A percentile compares a stretch with the other conserved stretches of the same genome.
Evolutionary conservation across 1,140 invertebrate genomes (phyloP).

Genomic region (Platorchestia sp.): DNA sequence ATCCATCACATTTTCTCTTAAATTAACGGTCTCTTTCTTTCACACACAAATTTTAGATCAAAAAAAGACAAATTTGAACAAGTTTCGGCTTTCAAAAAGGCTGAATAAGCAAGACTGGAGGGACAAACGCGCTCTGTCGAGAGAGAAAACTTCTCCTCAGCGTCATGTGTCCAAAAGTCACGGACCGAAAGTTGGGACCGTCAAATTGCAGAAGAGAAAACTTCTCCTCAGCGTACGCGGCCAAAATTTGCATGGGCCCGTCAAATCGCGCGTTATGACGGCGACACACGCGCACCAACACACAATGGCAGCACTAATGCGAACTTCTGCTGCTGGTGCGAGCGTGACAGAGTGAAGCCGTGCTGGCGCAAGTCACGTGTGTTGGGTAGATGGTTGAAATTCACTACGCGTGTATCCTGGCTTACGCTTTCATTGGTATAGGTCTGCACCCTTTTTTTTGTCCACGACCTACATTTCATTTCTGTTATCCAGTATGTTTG

Average conservation of each 20-base stretch:
- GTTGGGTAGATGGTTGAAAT: not conserved
- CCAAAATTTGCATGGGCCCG: not conserved
- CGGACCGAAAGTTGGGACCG: too few species aligned
- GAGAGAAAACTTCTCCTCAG: too few species aligned
- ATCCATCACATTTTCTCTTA: too few species aligned
- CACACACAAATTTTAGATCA: too few species aligned
- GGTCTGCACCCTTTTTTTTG: not conserved
- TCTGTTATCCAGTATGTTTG: too few species aligned
- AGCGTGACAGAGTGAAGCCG: not conserved
- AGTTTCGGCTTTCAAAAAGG: too few species aligned
- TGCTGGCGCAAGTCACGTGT: not conserved
- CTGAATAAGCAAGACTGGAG: too few species aligned
- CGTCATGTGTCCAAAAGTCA: too few species aligned
- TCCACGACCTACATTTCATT: too few species aligned
- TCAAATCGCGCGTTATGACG: not conserved
- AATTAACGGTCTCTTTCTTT: too few species aligned
- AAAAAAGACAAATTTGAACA: too few species aligned
- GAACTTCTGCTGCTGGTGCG: not conserved
- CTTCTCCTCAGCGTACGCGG: not conserved
- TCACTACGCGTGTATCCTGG: not conserved
- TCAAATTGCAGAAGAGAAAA: not conserved
- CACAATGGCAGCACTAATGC: not conserved
- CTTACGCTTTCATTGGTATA: not conserved
- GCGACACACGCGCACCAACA: not conserved
- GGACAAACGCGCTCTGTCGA: too few species aligned